These are phyloP conservation scores for Drosophila nasuta DNA, from an alignment of 1,140 invertebrate species.

Conservation along the genomic window DNA sequence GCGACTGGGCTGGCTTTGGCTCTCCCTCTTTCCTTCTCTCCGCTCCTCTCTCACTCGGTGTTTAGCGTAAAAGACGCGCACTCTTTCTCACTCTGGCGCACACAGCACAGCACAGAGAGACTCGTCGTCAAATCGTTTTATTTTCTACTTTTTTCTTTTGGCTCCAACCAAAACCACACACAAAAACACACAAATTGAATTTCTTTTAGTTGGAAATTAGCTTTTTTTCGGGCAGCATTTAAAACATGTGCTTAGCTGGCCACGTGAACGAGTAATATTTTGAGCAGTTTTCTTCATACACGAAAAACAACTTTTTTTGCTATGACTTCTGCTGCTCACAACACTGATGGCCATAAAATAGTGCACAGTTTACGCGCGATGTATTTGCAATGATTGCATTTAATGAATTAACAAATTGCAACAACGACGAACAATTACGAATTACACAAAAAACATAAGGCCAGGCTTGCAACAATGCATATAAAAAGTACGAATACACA, in stretches of 20 bases:
- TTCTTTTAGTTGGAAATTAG: slow-evolving; percentile 68
- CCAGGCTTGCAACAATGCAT: slow-evolving; percentile 33
- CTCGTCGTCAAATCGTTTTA: slow-evolving; percentile 48
- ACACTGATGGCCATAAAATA: slow-evolving; percentile 37
- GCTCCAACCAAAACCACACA: slow-evolving; percentile 48
- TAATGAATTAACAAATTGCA: slow-evolving; percentile 29
- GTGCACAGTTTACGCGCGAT: slow-evolving; percentile 38
- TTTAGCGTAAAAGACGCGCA: slow-evolving; percentile 37
- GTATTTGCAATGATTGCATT: slow-evolving; percentile 18
- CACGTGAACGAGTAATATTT: slow-evolving; percentile 55
- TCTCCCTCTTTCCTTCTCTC: slow-evolving; percentile 59
- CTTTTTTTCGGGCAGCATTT: slow-evolving; percentile 47
- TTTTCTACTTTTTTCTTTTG: slow-evolving; percentile 47
- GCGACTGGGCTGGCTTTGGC: slow-evolving; percentile 63
- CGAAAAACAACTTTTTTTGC: slow-evolving; percentile 40
- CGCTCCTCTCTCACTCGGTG: slow-evolving; percentile 4
- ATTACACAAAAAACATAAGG: background rate
- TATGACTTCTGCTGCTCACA: background rate
- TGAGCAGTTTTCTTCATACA: slow-evolving; percentile 49
- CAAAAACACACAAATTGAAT: slow-evolving; percentile 66
- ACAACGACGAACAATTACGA: slow-evolving; percentile 2
- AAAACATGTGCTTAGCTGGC: slow-evolving; percentile 57
- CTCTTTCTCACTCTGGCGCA: slow-evolving; percentile 40
- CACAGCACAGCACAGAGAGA: slow-evolving; percentile 21
- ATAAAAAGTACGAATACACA: slow-evolving; percentile 34